Evolutionary conservation across 2,113 vertebrate genomes (phyloP), one percentile per base, ranked within the genome.

Genomic region (Nipponia nippon): DNA sequence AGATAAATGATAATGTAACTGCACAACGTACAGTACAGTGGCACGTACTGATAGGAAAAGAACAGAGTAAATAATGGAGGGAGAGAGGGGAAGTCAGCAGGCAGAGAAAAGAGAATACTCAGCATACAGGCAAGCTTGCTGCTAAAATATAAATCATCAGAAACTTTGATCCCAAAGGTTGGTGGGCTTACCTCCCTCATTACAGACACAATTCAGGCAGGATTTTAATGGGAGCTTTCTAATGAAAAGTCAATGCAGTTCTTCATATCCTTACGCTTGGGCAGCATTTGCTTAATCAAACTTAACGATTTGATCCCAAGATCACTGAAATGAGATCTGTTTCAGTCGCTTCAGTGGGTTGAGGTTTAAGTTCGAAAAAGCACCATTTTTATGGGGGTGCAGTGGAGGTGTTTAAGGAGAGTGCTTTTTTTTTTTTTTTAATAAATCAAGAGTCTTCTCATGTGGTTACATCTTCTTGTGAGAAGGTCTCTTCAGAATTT

Each of bases 1-100:
- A 93, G 91, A 95, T 97, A 97, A 94, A 97, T 93, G 66, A 80
- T 50, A 89, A 53, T 87, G 79, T 76, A 72, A 79, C 56, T 87
- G 62, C 78, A 94, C 34, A 58, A 4, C 38, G 84, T 87, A 87
- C 78, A 81, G 92, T 34, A 87, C 61, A 55, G 83, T 80, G 90
- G 83, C 88, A 92, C 27, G 36, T 79, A 89, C 91, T 49, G 79
- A 90, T 87, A 96, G 87, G 73, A 76, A 78, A 95, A 89, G 85
- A 95, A 83, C 88, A 83, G 82, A 66, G 91, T 93, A 95, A 97
- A 93, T 86, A 96, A 59, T 3, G 11, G 49, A 52, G 62, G 83
- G 36, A 26, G 56, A 73, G 50, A 58, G 56, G 17, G 69, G 49
- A 95, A 87, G 52, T 82, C 84, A 89, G 73, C 52, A 89, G 56